Conservation (phyloP, 2,888 invertebrate species). For the Gonocerus acuteangulatus region DNA sequence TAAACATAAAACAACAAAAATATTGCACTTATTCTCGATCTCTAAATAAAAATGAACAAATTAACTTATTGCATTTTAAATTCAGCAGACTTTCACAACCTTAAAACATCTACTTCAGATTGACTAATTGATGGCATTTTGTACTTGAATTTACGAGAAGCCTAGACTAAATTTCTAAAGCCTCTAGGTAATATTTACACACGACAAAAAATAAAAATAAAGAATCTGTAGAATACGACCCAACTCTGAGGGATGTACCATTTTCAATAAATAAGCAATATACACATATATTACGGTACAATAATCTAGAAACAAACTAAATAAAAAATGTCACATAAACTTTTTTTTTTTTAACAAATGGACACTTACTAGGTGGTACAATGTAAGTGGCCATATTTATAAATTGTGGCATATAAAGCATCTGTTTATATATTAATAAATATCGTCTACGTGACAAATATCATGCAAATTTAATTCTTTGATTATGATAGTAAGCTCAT, state of each 20-base stretch:
- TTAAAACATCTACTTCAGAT: constrained; percentile 4
- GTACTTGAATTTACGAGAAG: constrained; percentile 23
- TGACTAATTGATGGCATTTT: constrained; percentile 24
- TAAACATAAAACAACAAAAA: constrained; percentile 14
- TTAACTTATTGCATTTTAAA: constrained; percentile 16
- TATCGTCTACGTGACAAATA: constrained; percentile 14
- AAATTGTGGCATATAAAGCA: constrained; percentile 7
- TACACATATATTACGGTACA: constrained; percentile 8
- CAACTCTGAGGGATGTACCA: constrained; percentile 23
- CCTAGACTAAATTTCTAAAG: constrained; percentile 22
- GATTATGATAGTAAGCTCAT: constrained; percentile 27
- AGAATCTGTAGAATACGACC: constrained; percentile 26
- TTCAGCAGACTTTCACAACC: constrained; percentile 21
- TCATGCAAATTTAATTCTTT: constrained; percentile 23
- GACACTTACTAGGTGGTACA: constrained; percentile 3
- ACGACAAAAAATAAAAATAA: constrained; percentile 17
- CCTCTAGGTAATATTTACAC: constrained; percentile 24
- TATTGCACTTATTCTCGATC: constrained; percentile 18
- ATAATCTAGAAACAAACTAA: constrained; percentile 1
- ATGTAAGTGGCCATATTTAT: background rate
- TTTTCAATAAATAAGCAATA: constrained; percentile 15
- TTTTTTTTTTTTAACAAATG: constrained; percentile 1
- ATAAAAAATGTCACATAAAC: constrained; percentile 15
- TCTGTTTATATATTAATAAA: constrained; percentile 11
- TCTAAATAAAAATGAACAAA: constrained; percentile 5